Conservation (phyloP, 2,888 invertebrate species). For the Dione vanillae region DNA sequence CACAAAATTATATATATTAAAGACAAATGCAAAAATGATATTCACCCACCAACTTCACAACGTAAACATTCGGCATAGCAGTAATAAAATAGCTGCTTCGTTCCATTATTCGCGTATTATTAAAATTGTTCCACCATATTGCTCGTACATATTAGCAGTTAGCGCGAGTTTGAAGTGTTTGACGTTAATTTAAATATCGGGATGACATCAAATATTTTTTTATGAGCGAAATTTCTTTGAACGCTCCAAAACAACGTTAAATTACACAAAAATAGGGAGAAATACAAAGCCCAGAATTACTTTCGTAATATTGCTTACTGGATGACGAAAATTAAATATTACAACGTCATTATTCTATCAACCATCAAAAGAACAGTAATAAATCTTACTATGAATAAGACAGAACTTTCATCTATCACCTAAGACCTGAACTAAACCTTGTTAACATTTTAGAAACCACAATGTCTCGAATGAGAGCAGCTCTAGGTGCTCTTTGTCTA, state of each 20-base stretch:
- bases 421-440: constrained; percentile 13
- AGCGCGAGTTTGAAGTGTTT: constrained; percentile 57
- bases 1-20: neutral
- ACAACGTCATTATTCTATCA: constrained; percentile 19
- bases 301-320: neutral
- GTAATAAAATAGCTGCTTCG: constrained; percentile 42
- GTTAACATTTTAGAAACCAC: no score
- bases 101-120: constrained; percentile 63
- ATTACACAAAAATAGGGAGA: neutral
- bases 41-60: constrained; percentile 51
- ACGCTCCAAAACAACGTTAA: neutral
- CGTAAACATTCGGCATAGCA: constrained; percentile 56
- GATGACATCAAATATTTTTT: constrained; percentile 62
- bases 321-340: constrained; percentile 5
- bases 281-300: neutral
- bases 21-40: constrained; percentile 23
- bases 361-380: constrained; percentile 10
- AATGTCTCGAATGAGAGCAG: no score
- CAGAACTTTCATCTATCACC: constrained; percentile 26
- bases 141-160: constrained; percentile 73
- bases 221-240: constrained; percentile 24
- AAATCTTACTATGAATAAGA: constrained; percentile 18
- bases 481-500: no score
- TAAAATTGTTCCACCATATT: constrained; percentile 74
- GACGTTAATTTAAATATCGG: constrained; percentile 67